phyloP scores from a whole-genome alignment of 2,888 invertebrate genomes.

The Dinocampus coccinellae region DNA sequence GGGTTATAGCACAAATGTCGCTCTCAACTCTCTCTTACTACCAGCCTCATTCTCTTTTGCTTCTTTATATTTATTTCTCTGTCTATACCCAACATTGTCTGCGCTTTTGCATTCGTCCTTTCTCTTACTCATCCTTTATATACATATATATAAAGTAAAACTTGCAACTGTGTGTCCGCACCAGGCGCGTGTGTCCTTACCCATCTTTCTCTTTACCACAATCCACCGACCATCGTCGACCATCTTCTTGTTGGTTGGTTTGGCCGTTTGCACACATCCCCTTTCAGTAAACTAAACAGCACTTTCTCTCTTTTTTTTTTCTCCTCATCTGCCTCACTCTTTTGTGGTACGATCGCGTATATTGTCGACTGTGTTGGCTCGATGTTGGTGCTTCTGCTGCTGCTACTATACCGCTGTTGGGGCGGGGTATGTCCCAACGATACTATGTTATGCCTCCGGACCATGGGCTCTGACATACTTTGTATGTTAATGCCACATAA shows the following conservation, averaged over 20 bases:
- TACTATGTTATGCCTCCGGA: slow-evolving; percentile 66
- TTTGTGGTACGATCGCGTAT: slow-evolving; percentile 15
- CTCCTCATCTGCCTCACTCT: slow-evolving; percentile 35
- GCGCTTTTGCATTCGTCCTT: slow-evolving; percentile 3
- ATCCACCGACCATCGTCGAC: background rate
- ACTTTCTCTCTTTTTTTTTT: background rate
- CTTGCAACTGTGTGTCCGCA: background rate
- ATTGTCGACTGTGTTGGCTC: slow-evolving; percentile 25
- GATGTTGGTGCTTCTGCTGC: background rate
- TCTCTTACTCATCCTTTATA: background rate
- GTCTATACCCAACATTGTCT: background rate
- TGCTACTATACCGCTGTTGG: slow-evolving; percentile 33
- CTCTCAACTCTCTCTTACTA: slow-evolving; percentile 30
- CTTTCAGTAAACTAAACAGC: slow-evolving; percentile 1
- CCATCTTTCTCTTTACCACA: background rate
- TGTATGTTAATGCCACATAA: slow-evolving; percentile 70
- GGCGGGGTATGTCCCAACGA: slow-evolving; percentile 58
- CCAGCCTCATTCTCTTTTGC: background rate
- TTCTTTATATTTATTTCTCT: slow-evolving; percentile 3
- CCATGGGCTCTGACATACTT: slow-evolving; percentile 67
- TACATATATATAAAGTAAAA: background rate
- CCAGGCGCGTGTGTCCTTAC: background rate
- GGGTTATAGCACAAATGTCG: slow-evolving; percentile 59
- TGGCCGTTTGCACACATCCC: slow-evolving; percentile 13
- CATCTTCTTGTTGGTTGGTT: slow-evolving; percentile 23